A percentile compares a stretch with the other conserved stretches of the same genome.
phyloP scores from a whole-genome alignment of 2,888 invertebrate species.

The Ellobium chinense region DNA sequence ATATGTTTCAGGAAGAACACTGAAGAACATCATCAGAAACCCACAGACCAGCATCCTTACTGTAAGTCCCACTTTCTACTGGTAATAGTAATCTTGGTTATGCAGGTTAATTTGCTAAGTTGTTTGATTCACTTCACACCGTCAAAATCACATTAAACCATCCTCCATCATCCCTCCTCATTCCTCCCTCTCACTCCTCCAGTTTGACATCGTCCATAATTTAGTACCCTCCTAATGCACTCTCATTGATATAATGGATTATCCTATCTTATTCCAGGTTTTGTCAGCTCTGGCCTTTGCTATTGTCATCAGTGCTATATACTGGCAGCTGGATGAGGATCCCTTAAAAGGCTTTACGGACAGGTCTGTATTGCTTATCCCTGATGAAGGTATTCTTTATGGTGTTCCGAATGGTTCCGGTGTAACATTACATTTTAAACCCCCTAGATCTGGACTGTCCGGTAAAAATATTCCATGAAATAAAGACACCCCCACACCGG shows the following conservation, averaged over 20 bases:
- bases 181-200: too few relatives aligned
- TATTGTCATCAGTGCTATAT: slow-evolving; percentile 76
- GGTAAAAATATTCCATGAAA: too few relatives aligned
- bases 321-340: slow-evolving; percentile 71
- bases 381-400: background rate
- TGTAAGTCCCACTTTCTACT: background rate
- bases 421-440: too few relatives aligned
- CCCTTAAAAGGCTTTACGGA: slow-evolving; percentile 74
- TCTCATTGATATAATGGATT: too few relatives aligned
- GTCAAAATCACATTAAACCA: too few relatives aligned
- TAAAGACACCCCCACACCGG: too few relatives aligned
- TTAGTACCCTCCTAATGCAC: too few relatives aligned
- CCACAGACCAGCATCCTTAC: slow-evolving; percentile 32
- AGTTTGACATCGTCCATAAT: too few relatives aligned
- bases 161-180: too few relatives aligned
- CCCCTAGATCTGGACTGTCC: too few relatives aligned
- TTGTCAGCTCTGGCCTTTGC: slow-evolving; percentile 73
- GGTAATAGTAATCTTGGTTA: background rate
- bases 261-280: too few relatives aligned
- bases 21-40: slow-evolving; percentile 23
- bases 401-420: too few relatives aligned
- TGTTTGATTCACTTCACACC: background rate
- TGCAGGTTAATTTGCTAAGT: background rate
- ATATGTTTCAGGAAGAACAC: slow-evolving; percentile 23
- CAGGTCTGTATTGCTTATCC: slow-evolving; percentile 73